A percentile compares a stretch with the other conserved stretches of the same genome.
Evolutionary conservation across 23 tunicate species (phyloP).

Genomic region (Styela clava): DNA sequence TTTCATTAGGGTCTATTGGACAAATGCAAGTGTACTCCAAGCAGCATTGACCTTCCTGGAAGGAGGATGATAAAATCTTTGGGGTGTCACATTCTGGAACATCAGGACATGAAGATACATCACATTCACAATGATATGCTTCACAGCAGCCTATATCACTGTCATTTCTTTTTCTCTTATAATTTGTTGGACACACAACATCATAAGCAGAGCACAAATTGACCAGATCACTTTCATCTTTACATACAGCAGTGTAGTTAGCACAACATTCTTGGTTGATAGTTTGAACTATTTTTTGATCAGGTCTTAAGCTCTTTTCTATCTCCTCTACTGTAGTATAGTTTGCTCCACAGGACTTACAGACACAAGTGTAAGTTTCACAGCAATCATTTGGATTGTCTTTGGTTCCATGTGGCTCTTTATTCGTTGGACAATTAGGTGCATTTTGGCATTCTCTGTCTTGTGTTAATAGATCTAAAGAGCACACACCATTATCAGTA

Average conservation of each 20-base stretch:
- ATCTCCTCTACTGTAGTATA: conserved; percentile 16
- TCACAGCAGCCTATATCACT: conserved; percentile 35
- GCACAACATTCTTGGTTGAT: conserved; percentile 28
- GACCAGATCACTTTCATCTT: not conserved
- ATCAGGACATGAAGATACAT: conserved; percentile 7
- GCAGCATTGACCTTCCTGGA: conserved; percentile 23
- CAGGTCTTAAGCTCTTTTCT: not conserved
- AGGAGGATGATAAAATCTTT: not conserved
- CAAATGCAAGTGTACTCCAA: conserved; percentile 23
- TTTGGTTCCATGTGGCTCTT: not conserved
- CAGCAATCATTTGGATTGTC: conserved; percentile 28
- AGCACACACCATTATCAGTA: not conserved
- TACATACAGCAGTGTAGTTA: conserved; percentile 32
- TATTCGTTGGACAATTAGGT: not conserved
- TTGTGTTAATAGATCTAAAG: not conserved
- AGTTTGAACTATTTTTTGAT: conserved; percentile 14
- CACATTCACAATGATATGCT: conserved; percentile 29
- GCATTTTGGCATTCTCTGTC: not conserved
- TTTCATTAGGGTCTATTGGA: conserved; percentile 26
- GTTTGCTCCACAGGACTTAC: conserved; percentile 27
- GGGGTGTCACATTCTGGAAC: conserved; percentile 28
- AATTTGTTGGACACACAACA: conserved; percentile 18
- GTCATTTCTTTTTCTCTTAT: conserved; percentile 2
- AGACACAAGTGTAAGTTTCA: conserved; percentile 20
- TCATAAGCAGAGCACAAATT: conserved; percentile 8